A percentile compares a stretch with the other conserved stretches of the same genome.
Evolutionary conservation across 2,113 vertebrate genomes (phyloP).

Genomic region (Callipepla californica): DNA sequence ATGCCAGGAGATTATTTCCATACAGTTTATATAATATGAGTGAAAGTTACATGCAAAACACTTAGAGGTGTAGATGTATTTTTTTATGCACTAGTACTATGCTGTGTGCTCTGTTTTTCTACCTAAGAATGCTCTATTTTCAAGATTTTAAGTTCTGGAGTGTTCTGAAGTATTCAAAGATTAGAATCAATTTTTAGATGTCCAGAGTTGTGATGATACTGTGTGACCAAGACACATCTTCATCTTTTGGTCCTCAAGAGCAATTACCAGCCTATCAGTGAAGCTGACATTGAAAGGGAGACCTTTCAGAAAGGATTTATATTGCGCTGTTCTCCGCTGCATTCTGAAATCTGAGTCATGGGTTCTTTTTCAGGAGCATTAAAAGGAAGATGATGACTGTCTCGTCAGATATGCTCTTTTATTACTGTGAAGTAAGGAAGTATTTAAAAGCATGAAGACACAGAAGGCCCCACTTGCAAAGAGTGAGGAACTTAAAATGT

Average conservation of each 20-base stretch:
- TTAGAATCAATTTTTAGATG: not conserved
- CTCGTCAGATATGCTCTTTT: not conserved
- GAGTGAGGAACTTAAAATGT: not conserved
- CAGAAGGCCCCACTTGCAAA: not conserved
- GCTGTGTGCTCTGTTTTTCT: not conserved
- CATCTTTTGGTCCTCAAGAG: not conserved
- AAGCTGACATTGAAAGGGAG: not conserved
- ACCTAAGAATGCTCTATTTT: not conserved
- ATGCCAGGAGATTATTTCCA: conserved; percentile 50
- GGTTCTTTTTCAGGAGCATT: not conserved
- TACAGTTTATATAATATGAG: conserved; percentile 45
- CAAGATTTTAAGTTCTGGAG: not conserved
- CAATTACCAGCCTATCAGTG: not conserved
- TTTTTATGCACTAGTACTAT: not conserved
- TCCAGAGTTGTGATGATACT: not conserved
- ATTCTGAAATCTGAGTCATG: not conserved
- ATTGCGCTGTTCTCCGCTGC: not conserved
- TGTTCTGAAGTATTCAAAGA: not conserved
- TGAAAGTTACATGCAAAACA: not conserved
- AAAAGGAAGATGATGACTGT: not conserved
- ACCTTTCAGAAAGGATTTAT: not conserved
- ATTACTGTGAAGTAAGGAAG: not conserved
- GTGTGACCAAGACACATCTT: not conserved
- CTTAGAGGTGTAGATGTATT: not conserved
- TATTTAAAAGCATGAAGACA: not conserved